These are phyloP conservation scores for Tarsius wallacei DNA, from an alignment of 2,797 vertebrate genomes.

Conservation along the genomic window DNA sequence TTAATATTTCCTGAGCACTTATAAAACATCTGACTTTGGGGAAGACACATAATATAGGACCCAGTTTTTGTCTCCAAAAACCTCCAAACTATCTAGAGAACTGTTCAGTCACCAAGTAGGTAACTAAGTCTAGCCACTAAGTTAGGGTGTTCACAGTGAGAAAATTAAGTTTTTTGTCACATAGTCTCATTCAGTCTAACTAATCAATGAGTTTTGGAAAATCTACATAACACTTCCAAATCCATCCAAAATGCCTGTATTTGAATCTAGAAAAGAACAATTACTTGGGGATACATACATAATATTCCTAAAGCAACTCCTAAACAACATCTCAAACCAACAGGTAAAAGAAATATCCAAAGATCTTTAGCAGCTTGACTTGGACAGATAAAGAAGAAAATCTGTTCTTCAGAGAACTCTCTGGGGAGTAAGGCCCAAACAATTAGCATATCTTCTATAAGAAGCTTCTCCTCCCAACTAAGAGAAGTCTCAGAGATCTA, in stretches of 20 bases:
- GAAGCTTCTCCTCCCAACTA: background rate
- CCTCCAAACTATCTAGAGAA: constrained; percentile 49
- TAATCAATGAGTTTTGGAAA: constrained; percentile 31
- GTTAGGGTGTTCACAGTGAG: background rate
- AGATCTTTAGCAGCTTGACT: constrained; percentile 26
- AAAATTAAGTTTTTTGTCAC: constrained; percentile 38
- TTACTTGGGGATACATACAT: background rate
- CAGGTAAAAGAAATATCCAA: constrained; percentile 45
- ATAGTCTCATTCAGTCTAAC: constrained; percentile 30
- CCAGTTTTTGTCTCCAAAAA: constrained; percentile 26
- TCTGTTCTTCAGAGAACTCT: constrained; percentile 25
- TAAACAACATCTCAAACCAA: constrained; percentile 38
- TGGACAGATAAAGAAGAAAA: constrained; percentile 36
- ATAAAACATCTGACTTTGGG: background rate
- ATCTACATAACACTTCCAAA: background rate
- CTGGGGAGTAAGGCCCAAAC: background rate
- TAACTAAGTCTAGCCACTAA: constrained; percentile 18
- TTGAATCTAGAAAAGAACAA: constrained; percentile 50
- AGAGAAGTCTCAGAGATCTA: background rate
- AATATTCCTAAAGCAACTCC: constrained; percentile 37
- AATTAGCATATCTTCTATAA: constrained; percentile 24
- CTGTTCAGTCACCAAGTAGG: constrained; percentile 19
- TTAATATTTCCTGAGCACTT: constrained; percentile 22
- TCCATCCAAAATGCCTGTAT: background rate
- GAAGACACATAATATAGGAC: background rate